Conservation (phyloP, 2,888 invertebrate genomes). For the Sphecodes monilicornis region DNA sequence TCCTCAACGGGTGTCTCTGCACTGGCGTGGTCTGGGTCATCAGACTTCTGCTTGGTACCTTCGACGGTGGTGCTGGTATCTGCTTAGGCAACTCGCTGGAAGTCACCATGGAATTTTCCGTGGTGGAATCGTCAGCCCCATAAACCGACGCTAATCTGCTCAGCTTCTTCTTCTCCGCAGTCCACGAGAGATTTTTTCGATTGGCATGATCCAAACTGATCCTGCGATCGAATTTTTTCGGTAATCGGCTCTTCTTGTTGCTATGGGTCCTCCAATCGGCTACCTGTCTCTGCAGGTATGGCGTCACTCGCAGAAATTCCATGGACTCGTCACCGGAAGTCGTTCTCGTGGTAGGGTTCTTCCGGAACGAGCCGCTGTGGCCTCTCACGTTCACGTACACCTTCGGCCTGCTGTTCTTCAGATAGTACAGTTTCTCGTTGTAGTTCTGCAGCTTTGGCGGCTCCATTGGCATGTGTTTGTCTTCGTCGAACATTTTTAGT, state of each 20-base stretch:
- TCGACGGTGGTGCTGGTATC: constrained; percentile 83
- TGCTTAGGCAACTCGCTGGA: constrained; percentile 84
- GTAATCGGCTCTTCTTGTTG: constrained; percentile 59
- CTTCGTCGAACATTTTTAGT: constrained; percentile 51
- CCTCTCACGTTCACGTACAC: constrained; percentile 80
- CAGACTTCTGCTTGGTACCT: constrained; percentile 66
- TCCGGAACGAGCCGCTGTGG: constrained; percentile 73
- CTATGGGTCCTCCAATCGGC: constrained; percentile 51
- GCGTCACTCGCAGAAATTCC: constrained; percentile 65
- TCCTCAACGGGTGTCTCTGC: constrained; percentile 75
- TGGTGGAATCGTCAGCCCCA: constrained; percentile 72
- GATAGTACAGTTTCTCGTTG: constrained; percentile 79
- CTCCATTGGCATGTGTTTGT: constrained; percentile 60
- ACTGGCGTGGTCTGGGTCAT: constrained; percentile 80
- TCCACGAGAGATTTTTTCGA: constrained; percentile 27
- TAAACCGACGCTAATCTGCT: constrained; percentile 41
- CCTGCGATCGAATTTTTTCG: constrained; percentile 74
- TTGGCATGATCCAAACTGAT: constrained; percentile 20
- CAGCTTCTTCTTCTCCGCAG: constrained; percentile 37
- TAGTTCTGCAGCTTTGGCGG: constrained; percentile 62
- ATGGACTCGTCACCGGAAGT: constrained; percentile 64
- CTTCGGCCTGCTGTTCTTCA: constrained; percentile 77
- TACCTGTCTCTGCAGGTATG: constrained; percentile 60
- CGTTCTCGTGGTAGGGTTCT: constrained; percentile 46
- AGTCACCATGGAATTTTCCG: constrained; percentile 80